Percentiles rank a stretch among this genome's conserved stretches.
These are phyloP conservation scores for Porites australiensis DNA, from an alignment of 64 coral and sea anemone genomes.

Conservation along the genomic window DNA sequence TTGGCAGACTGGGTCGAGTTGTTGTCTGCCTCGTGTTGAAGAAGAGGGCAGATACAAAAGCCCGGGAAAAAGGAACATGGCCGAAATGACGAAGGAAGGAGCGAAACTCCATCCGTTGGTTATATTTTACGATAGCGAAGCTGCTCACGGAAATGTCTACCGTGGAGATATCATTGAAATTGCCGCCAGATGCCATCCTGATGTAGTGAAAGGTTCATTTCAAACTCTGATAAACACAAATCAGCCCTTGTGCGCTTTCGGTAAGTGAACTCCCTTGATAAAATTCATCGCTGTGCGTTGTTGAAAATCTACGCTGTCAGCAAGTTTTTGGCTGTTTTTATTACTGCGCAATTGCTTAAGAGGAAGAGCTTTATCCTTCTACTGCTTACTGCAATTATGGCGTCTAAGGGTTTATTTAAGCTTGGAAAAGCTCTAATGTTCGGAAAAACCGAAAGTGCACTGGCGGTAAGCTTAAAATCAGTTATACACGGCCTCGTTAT, in stretches of 20 bases:
- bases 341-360: not conserved
- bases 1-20: not conserved
- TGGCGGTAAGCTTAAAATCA: no score
- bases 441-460: no score
- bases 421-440: not conserved
- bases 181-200: conserved; percentile 92
- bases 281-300: not conserved
- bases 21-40: not conserved
- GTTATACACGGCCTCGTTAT: no score
- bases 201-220: conserved; percentile 82
- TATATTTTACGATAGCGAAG: conserved; percentile 97
- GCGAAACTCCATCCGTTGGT: conserved; percentile 69
- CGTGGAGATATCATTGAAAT: conserved; percentile 95
- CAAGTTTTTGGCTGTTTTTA: not conserved
- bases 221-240: conserved; percentile 70
- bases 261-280: conserved; percentile 36
- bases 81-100: conserved; percentile 12
- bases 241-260: conserved; percentile 79
- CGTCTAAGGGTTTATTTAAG: not conserved
- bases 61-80: conserved; percentile 98
- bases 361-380: no score
- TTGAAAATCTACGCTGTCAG: conserved; percentile 38
- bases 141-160: conserved; percentile 83
- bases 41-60: conserved; percentile 29
- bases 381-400: no score